Conservation (phyloP, 2,797 vertebrate genomes). For the Cyprinella venusta region DNA sequence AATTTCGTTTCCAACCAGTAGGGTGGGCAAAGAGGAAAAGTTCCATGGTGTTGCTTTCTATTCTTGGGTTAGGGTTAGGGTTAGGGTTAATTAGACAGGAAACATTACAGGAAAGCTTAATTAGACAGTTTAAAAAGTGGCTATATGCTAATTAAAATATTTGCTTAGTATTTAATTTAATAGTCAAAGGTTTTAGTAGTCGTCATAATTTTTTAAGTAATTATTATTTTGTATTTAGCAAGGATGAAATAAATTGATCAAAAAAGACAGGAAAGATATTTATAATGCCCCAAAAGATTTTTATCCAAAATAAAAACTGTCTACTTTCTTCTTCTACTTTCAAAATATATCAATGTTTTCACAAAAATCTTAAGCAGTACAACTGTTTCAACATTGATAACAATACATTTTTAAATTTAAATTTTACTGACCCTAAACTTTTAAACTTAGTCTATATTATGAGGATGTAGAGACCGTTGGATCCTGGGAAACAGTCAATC, state of each 20-base stretch:
- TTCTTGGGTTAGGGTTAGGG: too few relatives aligned
- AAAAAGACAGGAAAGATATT: not conserved
- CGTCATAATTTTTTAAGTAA: not conserved
- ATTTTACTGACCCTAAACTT: not conserved
- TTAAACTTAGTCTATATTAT: too few relatives aligned
- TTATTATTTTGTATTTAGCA: not conserved
- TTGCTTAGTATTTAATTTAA: not conserved
- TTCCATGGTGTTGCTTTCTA: too few relatives aligned
- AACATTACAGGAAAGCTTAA: not conserved
- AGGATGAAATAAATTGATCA: not conserved
- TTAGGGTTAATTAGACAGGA: too few relatives aligned
- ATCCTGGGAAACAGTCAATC: conserved; percentile 18
- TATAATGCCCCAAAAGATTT: not conserved
- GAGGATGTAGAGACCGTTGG: not conserved
- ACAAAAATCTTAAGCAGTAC: not conserved
- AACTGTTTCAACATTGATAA: not conserved
- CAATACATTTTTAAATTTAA: not conserved
- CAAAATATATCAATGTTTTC: not conserved
- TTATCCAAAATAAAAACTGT: not conserved
- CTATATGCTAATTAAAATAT: not conserved
- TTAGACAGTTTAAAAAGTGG: not conserved
- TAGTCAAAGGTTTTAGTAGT: not conserved
- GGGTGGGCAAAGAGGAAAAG: too few relatives aligned
- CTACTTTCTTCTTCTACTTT: not conserved
- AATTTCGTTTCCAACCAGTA: too few relatives aligned